Evolutionary conservation across 2,888 invertebrate genomes (phyloP), one percentile per base, ranked within the genome.

Genomic region (Euspilapteryx auroguttella): DNA sequence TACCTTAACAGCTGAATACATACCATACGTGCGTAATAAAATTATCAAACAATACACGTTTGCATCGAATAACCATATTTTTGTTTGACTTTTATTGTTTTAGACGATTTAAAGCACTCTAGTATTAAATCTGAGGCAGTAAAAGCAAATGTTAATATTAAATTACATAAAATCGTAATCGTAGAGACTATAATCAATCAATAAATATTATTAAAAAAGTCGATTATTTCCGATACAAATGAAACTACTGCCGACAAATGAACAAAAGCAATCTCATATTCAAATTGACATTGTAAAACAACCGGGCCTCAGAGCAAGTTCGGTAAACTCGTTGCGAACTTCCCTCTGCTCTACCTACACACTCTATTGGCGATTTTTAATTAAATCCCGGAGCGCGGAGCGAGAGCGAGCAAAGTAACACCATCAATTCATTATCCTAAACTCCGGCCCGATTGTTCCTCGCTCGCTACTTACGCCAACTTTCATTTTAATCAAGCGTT

Each of bases 401-500:
- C 26, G 49, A 62, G 59, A 64, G 64, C 66, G 65, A 56, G 66
- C 65, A 54, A 65, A 66, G 73, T 69, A 71, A 73, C 75, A 71
- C 73, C 71, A 75, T 73, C 71, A 75, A 75, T 75, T 73, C 73
- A 75, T 73, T 75, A 75, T 71, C 71, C 75, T 73, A 73, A 75
- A 73, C 75, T 75, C 71, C 49, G 57, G 58, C 65, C 61, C 69
- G 71, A 75, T 73, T 73, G 71, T 73, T 73, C 65, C 64, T 59
- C 66, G 71, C 61, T 63, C 66, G 71, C 65, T 73, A 75, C 75
- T 75, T 75, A 73, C 65, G 68, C 71, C 71, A 75, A 75, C 73
- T 75, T 73, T 75, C 69, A 75, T 75, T 75, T 75, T 75, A 73
- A 75, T 75, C 75, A 75, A 73, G 71, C 75, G 68, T 75, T 73